These are phyloP conservation scores for Stenichneumon culpator DNA, from an alignment of 2,888 invertebrate genomes.

Conservation along the genomic window DNA sequence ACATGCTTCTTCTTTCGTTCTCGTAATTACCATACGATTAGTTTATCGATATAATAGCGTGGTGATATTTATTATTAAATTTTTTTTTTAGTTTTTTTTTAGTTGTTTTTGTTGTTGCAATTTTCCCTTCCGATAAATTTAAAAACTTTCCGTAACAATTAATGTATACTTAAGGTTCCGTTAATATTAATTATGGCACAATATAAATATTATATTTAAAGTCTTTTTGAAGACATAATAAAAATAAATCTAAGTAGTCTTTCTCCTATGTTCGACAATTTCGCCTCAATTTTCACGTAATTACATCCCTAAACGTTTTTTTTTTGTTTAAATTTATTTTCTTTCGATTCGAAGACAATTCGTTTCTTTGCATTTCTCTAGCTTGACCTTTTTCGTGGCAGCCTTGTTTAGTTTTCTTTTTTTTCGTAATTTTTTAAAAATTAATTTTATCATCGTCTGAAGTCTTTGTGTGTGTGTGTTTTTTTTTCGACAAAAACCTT, in stretches of 20 bases:
- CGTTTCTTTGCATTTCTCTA: slow-evolving; percentile 56
- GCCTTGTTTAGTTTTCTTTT: slow-evolving; percentile 67
- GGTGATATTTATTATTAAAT: slow-evolving; percentile 46
- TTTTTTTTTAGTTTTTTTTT: slow-evolving; percentile 41
- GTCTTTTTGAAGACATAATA: slow-evolving; percentile 85
- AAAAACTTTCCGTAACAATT: slow-evolving; percentile 83
- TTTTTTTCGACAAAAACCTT: slow-evolving; percentile 55
- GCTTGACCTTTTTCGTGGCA: slow-evolving; percentile 54
- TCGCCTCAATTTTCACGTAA: slow-evolving; percentile 74
- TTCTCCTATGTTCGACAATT: slow-evolving; percentile 82
- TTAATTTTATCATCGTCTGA: slow-evolving; percentile 35
- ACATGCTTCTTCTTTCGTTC: slow-evolving; percentile 25
- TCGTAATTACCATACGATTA: slow-evolving; percentile 60
- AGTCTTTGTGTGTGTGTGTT: slow-evolving; percentile 69
- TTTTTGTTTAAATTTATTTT: slow-evolving; percentile 62
- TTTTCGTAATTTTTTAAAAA: slow-evolving; percentile 70
- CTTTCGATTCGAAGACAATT: slow-evolving; percentile 69
- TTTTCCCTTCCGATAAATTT: slow-evolving; percentile 83
- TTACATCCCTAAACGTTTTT: slow-evolving; percentile 76
- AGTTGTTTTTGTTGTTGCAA: slow-evolving; percentile 76
- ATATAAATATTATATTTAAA: slow-evolving; percentile 85
- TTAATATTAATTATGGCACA: slow-evolving; percentile 85
- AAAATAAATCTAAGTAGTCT: slow-evolving; percentile 85
- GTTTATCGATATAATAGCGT: slow-evolving; percentile 56
- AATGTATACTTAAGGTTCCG: slow-evolving; percentile 84